Evolutionary conservation across 2,113 vertebrate genomes (phyloP).

Genomic region (Alouatta palliata): DNA sequence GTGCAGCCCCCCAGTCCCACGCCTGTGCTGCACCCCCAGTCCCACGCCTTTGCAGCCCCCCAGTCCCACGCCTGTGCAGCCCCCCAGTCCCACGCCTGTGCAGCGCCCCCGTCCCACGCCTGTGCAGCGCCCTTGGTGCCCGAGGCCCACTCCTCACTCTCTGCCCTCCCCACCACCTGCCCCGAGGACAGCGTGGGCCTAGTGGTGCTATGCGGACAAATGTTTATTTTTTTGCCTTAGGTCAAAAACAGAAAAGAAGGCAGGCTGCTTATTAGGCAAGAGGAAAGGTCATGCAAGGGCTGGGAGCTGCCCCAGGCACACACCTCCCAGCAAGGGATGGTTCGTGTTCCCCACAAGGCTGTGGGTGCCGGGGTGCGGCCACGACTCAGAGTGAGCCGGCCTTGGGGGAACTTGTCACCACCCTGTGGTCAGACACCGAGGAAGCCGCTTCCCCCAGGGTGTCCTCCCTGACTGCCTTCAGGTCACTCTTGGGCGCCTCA

Average conservation of each 20-base stretch:
- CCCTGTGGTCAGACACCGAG: not conserved
- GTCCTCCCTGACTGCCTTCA: not conserved
- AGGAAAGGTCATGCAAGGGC: too few relatives aligned
- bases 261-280: fast-evolving
- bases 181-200: not conserved
- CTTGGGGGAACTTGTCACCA: not conserved
- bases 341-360: not conserved
- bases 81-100: too few relatives aligned
- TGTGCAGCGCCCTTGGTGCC: not conserved
- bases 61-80: too few relatives aligned
- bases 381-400: fast-evolving
- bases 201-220: not conserved
- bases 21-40: too few relatives aligned
- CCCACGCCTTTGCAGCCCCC: too few relatives aligned
- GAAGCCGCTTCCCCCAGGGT: not conserved
- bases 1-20: too few relatives aligned
- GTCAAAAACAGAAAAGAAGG: not conserved
- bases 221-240: not conserved
- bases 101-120: not conserved
- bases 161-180: not conserved
- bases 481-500: not conserved
- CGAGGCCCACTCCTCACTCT: not conserved
- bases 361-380: not conserved
- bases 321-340: fast-evolving
- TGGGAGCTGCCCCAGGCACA: not conserved